Conservation (phyloP, 2,797 vertebrate species). For the Phrynocephalus forsythii region DNA sequence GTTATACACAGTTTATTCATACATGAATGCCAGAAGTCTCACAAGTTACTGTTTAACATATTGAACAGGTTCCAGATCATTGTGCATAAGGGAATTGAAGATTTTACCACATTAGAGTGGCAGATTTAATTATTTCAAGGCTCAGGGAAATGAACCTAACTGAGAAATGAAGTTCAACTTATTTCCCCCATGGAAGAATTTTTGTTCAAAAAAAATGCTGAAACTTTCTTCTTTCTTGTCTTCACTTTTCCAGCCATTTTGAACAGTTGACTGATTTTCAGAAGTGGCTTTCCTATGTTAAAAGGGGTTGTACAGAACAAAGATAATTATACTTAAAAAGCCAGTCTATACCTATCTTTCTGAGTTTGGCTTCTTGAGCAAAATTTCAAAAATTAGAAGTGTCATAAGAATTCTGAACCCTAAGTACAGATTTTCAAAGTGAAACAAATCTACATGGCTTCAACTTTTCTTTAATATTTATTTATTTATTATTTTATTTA, state of each 20-base stretch:
- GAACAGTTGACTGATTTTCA: not conserved
- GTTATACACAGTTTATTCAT: constrained; percentile 22
- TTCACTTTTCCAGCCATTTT: not conserved
- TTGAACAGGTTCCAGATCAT: constrained; percentile 35
- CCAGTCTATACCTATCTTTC: too few relatives aligned
- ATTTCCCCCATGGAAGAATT: not conserved
- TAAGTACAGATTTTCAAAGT: not conserved
- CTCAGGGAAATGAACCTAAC: not conserved
- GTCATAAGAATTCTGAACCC: too few relatives aligned
- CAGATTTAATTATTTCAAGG: constrained; percentile 8
- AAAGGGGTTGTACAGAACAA: not conserved
- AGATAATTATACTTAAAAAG: too few relatives aligned
- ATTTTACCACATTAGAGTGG: not conserved
- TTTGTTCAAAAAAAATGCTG: not conserved
- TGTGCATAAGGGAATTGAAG: constrained; percentile 33
- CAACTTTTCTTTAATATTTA: not conserved
- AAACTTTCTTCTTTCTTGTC: not conserved
- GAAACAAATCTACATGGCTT: not conserved
- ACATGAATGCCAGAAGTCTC: constrained; percentile 10
- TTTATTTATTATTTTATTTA: too few relatives aligned
- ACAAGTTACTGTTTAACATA: constrained; percentile 42
- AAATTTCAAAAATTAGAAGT: too few relatives aligned
- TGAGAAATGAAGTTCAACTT: not conserved
- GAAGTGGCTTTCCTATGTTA: not conserved
- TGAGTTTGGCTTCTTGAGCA: too few relatives aligned